Percentiles rank a stretch among this genome's conserved stretches.
These are phyloP conservation scores for Shinisaurus crocodilurus DNA, from an alignment of 2,113 vertebrate genomes.

Conservation along the genomic window DNA sequence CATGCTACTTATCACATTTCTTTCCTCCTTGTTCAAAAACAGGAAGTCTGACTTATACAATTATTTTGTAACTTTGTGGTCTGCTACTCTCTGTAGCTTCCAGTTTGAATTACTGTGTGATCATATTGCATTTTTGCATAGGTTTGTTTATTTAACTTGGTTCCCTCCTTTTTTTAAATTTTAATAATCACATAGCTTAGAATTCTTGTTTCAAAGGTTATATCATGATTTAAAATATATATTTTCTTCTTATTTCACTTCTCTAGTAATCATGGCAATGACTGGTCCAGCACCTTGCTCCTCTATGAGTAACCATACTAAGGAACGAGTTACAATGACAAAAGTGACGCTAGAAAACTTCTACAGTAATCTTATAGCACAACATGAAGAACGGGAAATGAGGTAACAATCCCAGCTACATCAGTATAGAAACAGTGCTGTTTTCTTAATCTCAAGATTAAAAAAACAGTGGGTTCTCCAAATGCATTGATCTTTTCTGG, in stretches of 20 bases:
- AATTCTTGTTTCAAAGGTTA: background rate
- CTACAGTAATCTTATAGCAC: slow-evolving; percentile 96
- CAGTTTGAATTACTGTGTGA: background rate
- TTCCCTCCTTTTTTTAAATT: no score
- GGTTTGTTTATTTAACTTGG: background rate
- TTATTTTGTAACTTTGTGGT: slow-evolving; percentile 60
- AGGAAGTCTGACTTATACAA: slow-evolving; percentile 64
- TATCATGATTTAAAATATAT: background rate
- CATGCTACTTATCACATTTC: slow-evolving; percentile 55
- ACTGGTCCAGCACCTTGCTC: slow-evolving; percentile 92
- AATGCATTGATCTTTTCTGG: background rate
- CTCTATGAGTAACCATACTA: slow-evolving; percentile 98
- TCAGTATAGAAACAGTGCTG: background rate
- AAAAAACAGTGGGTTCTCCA: background rate
- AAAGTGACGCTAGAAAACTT: slow-evolving; percentile 98
- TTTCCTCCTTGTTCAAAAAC: slow-evolving; percentile 68
- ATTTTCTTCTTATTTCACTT: background rate
- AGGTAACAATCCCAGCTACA: slow-evolving; percentile 79
- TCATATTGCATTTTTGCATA: background rate
- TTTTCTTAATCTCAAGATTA: background rate
- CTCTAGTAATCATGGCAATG: slow-evolving; percentile 92
- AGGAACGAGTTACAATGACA: slow-evolving; percentile 97
- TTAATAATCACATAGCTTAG: background rate
- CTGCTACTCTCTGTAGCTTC: background rate
- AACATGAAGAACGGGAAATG: slow-evolving; percentile 97